phyloP scores from a whole-genome alignment of 2,797 vertebrate species.

The Sylvilagus floridanus region DNA sequence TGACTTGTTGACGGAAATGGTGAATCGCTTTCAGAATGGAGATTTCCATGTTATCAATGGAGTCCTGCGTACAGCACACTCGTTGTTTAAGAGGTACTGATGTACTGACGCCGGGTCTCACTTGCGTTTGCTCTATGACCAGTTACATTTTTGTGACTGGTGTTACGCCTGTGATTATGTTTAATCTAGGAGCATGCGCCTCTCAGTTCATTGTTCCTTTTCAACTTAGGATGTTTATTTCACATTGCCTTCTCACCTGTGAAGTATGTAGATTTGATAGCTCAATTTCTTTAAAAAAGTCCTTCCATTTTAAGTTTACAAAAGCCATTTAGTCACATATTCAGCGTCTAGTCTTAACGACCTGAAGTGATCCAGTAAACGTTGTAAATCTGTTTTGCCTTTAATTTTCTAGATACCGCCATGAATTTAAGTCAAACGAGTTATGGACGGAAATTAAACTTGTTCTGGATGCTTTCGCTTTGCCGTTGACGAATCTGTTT shows the following conservation, averaged over 20 bases:
- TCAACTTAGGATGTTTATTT: background rate
- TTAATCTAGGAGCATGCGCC: background rate
- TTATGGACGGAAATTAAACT: slow-evolving; percentile 99
- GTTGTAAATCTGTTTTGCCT: slow-evolving; percentile 48
- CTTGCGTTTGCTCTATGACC: slow-evolving; percentile 38
- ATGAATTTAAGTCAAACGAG: slow-evolving; percentile 99
- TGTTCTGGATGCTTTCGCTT: slow-evolving; percentile 97
- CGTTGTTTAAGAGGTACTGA: slow-evolving; percentile 96
- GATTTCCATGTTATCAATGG: slow-evolving; percentile 99
- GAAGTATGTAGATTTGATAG: background rate
- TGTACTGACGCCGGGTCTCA: background rate
- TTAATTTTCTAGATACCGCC: slow-evolving; percentile 93
- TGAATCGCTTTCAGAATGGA: slow-evolving; percentile 97
- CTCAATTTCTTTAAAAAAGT: slow-evolving; percentile 45
- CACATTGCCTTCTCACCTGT: background rate
- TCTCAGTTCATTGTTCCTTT: background rate
- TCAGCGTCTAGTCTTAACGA: background rate
- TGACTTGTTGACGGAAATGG: slow-evolving; percentile 97
- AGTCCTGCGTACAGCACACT: slow-evolving; percentile 97
- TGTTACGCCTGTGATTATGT: slow-evolving; percentile 4
- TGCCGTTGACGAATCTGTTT: slow-evolving; percentile 97
- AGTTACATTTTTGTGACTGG: background rate
- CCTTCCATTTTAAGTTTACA: slow-evolving; percentile 54
- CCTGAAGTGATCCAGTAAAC: slow-evolving; percentile 9
- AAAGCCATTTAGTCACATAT: background rate